Conservation (phyloP, 1,140 invertebrate genomes). For the Orius laevigatus region DNA sequence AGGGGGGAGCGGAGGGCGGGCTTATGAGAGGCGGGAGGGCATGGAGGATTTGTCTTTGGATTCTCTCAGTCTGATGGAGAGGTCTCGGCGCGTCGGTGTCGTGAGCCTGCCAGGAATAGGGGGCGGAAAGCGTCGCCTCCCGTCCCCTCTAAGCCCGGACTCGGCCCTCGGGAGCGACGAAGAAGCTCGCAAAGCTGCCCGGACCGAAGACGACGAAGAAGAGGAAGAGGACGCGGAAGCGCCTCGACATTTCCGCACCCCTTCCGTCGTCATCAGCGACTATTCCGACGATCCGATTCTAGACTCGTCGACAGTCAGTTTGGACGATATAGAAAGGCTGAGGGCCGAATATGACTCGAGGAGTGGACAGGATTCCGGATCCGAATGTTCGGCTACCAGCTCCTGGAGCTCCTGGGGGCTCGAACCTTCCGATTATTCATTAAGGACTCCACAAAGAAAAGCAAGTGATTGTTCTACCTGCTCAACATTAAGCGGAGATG, state of each 20-base stretch:
- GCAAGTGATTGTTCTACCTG: conserved; percentile 44
- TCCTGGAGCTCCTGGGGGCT: conserved; percentile 42
- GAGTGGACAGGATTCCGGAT: conserved; percentile 27
- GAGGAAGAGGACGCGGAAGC: conserved; percentile 14
- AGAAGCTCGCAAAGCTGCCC: not conserved
- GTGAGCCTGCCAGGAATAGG: not conserved
- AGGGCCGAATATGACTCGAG: conserved; percentile 23
- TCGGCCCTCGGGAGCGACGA: conserved; percentile 8
- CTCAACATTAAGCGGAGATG: conserved; percentile 47
- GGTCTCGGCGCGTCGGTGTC: not conserved
- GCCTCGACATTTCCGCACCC: conserved; percentile 48
- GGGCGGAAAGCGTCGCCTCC: conserved; percentile 7
- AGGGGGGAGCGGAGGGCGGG: conserved; percentile 1
- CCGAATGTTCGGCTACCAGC: conserved; percentile 41
- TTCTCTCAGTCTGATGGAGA: conserved; percentile 3
- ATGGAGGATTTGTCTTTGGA: conserved; percentile 1
- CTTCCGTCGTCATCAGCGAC: conserved; percentile 68
- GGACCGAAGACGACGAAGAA: conserved; percentile 12
- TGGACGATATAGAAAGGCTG: conserved; percentile 47
- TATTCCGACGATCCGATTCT: conserved; percentile 50
- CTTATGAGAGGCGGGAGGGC: not conserved
- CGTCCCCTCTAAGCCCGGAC: conserved; percentile 3
- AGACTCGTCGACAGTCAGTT: conserved; percentile 28
- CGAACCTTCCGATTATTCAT: conserved; percentile 34
- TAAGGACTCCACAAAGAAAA: conserved; percentile 36